Percentiles rank a stretch among this genome's conserved stretches.
phyloP scores from a whole-genome alignment of 2,113 vertebrate species.

The Carassius gibelio region DNA sequence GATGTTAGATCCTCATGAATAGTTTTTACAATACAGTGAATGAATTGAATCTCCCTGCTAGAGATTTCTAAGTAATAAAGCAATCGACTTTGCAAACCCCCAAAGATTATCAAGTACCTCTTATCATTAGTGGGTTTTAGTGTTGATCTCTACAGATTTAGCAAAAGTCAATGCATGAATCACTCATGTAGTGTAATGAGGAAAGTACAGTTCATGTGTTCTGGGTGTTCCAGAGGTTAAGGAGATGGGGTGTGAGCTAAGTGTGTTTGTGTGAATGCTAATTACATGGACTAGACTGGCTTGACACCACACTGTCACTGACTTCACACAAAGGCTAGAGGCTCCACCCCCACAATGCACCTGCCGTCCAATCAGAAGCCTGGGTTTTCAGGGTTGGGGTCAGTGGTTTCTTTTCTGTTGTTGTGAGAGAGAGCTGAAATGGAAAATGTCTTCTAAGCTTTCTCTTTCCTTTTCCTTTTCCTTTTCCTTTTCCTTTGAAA shows the following conservation, averaged over 20 bases:
- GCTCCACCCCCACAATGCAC: constrained; percentile 39
- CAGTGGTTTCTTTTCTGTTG: constrained; percentile 39
- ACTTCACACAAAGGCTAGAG: constrained; percentile 46
- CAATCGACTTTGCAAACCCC: no score
- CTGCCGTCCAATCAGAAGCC: constrained; percentile 49
- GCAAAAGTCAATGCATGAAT: not conserved
- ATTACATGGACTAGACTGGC: constrained; percentile 53
- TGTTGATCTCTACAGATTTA: not conserved
- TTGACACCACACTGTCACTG: constrained; percentile 50
- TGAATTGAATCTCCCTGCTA: not conserved
- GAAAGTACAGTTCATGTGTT: not conserved
- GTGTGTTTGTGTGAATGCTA: constrained; percentile 51
- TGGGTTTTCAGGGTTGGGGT: constrained; percentile 49
- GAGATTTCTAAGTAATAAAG: not conserved
- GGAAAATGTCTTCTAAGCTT: constrained; percentile 50
- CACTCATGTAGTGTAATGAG: not conserved
- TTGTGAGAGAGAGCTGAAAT: constrained; percentile 30
- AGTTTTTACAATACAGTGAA: not conserved
- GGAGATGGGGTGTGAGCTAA: constrained; percentile 7
- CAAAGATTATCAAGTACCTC: not conserved
- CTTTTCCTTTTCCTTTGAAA: constrained; percentile 27
- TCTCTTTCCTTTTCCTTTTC: constrained; percentile 14
- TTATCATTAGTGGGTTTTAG: not conserved
- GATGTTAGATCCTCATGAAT: not conserved
- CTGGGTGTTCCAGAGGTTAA: constrained; percentile 10